Conservation (phyloP, 2,797 vertebrate genomes). For the Schizopygopsis malacanthus region DNA sequence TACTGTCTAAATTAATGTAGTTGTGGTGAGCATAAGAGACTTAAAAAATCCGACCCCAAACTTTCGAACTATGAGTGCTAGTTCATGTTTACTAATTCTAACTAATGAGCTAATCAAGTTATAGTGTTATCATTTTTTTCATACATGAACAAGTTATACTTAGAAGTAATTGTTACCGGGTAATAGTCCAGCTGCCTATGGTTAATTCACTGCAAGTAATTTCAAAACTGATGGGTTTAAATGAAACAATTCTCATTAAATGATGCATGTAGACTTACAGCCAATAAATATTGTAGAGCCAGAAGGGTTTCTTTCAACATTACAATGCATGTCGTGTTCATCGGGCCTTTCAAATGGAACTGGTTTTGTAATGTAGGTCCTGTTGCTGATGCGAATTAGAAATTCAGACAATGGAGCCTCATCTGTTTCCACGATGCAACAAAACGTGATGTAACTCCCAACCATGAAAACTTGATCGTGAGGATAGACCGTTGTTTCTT, state of each 20-base stretch:
- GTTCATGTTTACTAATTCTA: background rate
- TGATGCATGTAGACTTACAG: constrained; percentile 69
- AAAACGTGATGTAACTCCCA: constrained; percentile 68
- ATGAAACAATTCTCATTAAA: background rate
- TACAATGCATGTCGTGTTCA: background rate
- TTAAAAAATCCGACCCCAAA: background rate
- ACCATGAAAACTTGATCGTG: constrained; percentile 18
- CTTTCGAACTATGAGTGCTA: background rate
- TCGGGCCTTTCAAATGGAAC: background rate
- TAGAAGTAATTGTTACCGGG: background rate
- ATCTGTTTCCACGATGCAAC: constrained; percentile 64
- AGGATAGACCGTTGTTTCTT: constrained; percentile 58
- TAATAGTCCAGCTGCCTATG: background rate
- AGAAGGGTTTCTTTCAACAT: accelerated
- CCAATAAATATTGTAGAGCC: constrained; percentile 54
- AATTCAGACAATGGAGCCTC: background rate
- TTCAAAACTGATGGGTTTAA: background rate
- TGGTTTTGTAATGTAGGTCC: constrained; percentile 52
- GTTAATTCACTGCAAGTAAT: too few species aligned
- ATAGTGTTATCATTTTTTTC: background rate
- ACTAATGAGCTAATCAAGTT: background rate
- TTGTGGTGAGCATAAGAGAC: background rate
- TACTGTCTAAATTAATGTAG: background rate
- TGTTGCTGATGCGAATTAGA: constrained; percentile 49
- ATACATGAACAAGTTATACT: background rate